These are phyloP conservation scores for Campaea margaritaria DNA, from an alignment of 2,888 invertebrate genomes.

Conservation along the genomic window DNA sequence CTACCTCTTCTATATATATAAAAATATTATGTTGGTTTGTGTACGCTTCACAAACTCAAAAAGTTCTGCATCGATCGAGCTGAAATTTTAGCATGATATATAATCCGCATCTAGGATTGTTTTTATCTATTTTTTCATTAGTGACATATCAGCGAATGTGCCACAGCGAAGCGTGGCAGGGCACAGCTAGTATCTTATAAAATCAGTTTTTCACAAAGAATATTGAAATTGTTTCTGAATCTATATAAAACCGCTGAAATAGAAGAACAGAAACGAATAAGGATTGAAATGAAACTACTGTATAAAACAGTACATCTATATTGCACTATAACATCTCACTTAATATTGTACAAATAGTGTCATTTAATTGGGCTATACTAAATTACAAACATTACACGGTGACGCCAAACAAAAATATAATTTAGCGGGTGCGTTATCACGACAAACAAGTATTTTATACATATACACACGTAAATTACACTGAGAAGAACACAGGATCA, in stretches of 20 bases:
- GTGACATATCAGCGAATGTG: too few relatives aligned
- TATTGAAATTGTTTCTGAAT: too few relatives aligned
- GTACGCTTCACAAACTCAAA: too few relatives aligned
- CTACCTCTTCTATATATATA: too few relatives aligned
- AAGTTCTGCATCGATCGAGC: too few relatives aligned
- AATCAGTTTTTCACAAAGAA: too few relatives aligned
- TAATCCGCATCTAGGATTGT: too few relatives aligned
- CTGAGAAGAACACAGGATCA: conserved; percentile 22
- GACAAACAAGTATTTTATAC: conserved; percentile 39
- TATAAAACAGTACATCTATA: conserved; percentile 83
- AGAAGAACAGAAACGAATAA: background rate
- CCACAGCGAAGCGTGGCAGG: too few relatives aligned
- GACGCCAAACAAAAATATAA: conserved; percentile 55
- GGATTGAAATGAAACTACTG: conserved; percentile 51
- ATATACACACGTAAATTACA: conserved; percentile 43
- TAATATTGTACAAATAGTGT: conserved; percentile 80
- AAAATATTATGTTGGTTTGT: too few relatives aligned
- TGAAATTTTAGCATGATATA: too few relatives aligned
- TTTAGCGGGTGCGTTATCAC: conserved; percentile 60
- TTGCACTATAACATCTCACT: conserved; percentile 85
- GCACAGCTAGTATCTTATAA: too few relatives aligned
- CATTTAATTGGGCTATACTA: conserved; percentile 54
- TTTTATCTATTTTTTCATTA: too few relatives aligned
- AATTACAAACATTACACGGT: conserved; percentile 58
- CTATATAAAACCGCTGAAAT: background rate